A percentile compares a stretch with the other conserved stretches of the same genome.
phyloP scores from a whole-genome alignment of 2,888 invertebrate species.

The Drosophila parthenogenetica region DNA sequence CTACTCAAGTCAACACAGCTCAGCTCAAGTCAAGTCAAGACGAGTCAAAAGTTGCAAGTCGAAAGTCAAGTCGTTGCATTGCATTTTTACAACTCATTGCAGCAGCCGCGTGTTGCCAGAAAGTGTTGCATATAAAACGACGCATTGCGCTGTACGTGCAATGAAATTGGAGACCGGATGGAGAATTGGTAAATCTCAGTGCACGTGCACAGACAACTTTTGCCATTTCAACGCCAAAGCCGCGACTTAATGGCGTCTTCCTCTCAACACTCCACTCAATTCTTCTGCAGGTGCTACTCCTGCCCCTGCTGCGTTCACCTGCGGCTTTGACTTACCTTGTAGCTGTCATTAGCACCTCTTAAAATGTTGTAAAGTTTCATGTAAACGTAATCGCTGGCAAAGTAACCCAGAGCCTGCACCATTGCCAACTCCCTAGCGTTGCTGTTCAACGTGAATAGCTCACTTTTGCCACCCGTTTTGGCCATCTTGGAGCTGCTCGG shows the following conservation, averaged over 20 bases:
- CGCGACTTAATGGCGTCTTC: slow-evolving; percentile 65
- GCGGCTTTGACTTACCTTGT: slow-evolving; percentile 88
- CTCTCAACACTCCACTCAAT: not conserved
- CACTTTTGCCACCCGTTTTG: slow-evolving; percentile 75
- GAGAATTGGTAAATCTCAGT: slow-evolving; percentile 67
- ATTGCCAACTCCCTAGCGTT: slow-evolving; percentile 71
- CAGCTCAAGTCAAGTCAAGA: slow-evolving; percentile 32
- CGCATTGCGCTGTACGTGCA: slow-evolving; percentile 73
- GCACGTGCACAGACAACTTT: slow-evolving; percentile 74
- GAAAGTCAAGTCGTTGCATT: slow-evolving; percentile 50
- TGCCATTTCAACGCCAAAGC: slow-evolving; percentile 64
- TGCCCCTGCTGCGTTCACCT: slow-evolving; percentile 29
- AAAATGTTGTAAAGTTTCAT: slow-evolving; percentile 93
- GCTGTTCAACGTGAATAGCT: slow-evolving; percentile 77
- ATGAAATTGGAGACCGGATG: slow-evolving; percentile 25
- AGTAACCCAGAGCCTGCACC: slow-evolving; percentile 86
- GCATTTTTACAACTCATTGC: slow-evolving; percentile 76
- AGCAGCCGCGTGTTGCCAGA: slow-evolving; percentile 36
- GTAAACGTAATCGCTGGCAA: slow-evolving; percentile 91
- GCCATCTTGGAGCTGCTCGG: slow-evolving; percentile 50
- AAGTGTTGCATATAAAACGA: slow-evolving; percentile 77
- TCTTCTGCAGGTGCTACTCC: not conserved
- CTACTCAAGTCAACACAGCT: slow-evolving; percentile 15
- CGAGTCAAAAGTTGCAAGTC: slow-evolving; percentile 38
- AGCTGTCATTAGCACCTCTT: slow-evolving; percentile 93